Evolutionary conservation across 2,888 invertebrate genomes (phyloP), one percentile per base, ranked within the genome.

Genomic region (Junonia oenone): DNA sequence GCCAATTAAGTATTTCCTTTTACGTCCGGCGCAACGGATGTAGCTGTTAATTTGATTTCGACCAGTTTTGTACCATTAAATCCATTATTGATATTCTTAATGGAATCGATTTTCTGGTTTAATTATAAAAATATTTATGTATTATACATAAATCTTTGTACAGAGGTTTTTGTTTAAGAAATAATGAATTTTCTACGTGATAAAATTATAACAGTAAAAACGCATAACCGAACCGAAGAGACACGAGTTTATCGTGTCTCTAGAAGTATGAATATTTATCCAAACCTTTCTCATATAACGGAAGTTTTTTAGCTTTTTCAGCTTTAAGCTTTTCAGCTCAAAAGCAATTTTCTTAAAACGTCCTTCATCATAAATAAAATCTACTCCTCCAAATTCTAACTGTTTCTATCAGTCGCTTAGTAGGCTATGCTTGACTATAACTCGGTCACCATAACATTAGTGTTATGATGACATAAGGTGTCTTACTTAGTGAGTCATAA

Each of bases 1-100:
- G 29, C 29, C 53, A 57, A 57, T 57, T 57, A 54, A 50, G 43
- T 43, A 47, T 54, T 40, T 47, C 58, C 58, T 51, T 55, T 55
- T 48, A 55, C 31, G 55, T 38, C 54, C 50, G 45, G 29, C 35
- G 26, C 47, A 51, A 37, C 56, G 50, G 56, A 53, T 53, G 50
- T 49, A 37, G 26, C 45, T 38, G 45, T 51, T 59, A 35, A 40
- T 50, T 56, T 37, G 27, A 43, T 50, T 48, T 45, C 43, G 47
- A 33, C 47, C 38, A 45, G 48, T 58, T 58, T 45, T 45, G 15
- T n/a, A n/a, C n/a, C n/a, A n/a, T n/a, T n/a, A n/a, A n/a, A n/a
- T 15, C 37, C 35, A 40, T 37, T 50, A 48, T 55, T 9, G 14
- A 45, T 27, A 17, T 11, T 29, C 13, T 31, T 31, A 26, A 46